Evolutionary conservation across 2,113 vertebrate genomes (phyloP), one percentile per base, ranked within the genome.

Genomic region (Spilogale gracilis): DNA sequence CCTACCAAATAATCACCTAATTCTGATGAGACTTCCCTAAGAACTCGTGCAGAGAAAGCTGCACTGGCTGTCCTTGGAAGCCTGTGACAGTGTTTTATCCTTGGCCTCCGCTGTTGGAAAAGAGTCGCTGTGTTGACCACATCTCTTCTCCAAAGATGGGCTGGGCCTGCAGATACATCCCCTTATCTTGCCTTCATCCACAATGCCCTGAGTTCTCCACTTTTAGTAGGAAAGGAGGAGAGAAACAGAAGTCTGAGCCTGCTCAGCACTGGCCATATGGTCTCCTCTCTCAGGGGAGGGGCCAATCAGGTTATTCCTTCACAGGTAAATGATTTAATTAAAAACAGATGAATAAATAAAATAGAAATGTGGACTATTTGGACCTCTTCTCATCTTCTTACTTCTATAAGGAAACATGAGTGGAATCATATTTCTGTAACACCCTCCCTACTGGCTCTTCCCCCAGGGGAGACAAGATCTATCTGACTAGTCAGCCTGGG

Each of bases 321-420:
- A n/a, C 5, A 21, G 13, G 58, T 13, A 69, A 87, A 95, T n/a
- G 25, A 96, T 90, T 92, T 61, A 32, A 92, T 89, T 79, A 69
- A 71, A 76, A 83, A 45, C 38, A 91, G 61, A 58, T 30, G 65
- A 82, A 43, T 3, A n/a, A 71, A 21, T 3, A 92, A 65, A 80
- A 76, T 1, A 48, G 17, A 6, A 43, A 38, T 6, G 8, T 2
- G 14, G 17, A 17, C 25, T 58, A 3, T 14, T 54, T 60, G 27
- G 5, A n/a, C 45, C 9, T 52, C 45, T n/a, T 60, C 25, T 18
- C 23, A 17, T 11, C n/a, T 9, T 95, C 43, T 84, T 67, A 32
- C 18, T 86, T 95, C 71, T 9, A 0, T 5, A 52, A 82, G 50
- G 9, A 25, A 87, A 80, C 5, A 25, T 45, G 30, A n/a, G 20